Conservation (phyloP, 2,888 invertebrate species). For the Cephalotes varians region DNA sequence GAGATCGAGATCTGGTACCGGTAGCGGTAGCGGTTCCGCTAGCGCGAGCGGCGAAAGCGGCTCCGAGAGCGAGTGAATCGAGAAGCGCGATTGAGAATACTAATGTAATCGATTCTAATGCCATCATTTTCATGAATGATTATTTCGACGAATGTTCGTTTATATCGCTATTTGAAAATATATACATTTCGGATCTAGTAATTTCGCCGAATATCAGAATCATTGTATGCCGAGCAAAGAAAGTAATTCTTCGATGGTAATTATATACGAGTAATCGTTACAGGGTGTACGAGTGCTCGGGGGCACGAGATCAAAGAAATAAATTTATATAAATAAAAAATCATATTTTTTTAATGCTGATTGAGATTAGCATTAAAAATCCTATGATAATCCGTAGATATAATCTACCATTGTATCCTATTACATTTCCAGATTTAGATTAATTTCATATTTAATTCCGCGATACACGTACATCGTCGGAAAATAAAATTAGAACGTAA, state of each 20-base stretch:
- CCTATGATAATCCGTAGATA: neutral
- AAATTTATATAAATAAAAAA: constrained; percentile 5
- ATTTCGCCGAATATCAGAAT: neutral
- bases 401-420: neutral
- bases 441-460: neutral
- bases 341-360: neutral
- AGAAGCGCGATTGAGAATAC: neutral
- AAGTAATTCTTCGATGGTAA: neutral
- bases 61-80: constrained; percentile 80
- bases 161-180: neutral
- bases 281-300: constrained; percentile 29
- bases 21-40: constrained; percentile 81
- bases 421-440: neutral
- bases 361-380: neutral
- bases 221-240: neutral
- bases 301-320: constrained; percentile 5
- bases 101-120: neutral
- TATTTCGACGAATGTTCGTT: neutral
- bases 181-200: neutral
- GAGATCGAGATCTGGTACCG: constrained; percentile 77
- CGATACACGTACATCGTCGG: neutral
- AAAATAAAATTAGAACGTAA: neutral
- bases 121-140: neutral
- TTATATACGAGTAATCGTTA: constrained; percentile 31
- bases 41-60: constrained; percentile 82